Evolutionary conservation across 2,113 vertebrate genomes (phyloP).

Genomic region (Sylvilagus bachmani): DNA sequence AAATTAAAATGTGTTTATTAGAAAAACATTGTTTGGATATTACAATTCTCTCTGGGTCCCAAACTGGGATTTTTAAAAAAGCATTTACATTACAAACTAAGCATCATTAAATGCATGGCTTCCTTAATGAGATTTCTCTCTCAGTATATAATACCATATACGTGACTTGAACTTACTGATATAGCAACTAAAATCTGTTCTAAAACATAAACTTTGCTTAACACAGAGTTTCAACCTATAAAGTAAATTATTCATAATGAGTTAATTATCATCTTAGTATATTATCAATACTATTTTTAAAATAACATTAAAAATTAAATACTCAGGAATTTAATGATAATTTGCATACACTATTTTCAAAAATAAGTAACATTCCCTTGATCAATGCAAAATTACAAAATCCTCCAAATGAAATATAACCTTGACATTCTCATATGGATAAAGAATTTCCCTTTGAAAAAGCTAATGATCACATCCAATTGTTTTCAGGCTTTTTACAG

Average conservation of each 20-base stretch:
- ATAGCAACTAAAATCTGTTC: constrained; percentile 48
- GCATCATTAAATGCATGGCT: constrained; percentile 43
- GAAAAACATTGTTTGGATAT: constrained; percentile 36
- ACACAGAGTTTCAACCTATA: constrained; percentile 57
- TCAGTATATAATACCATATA: constrained; percentile 13
- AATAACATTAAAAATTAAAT: constrained; percentile 72
- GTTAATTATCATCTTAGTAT: constrained; percentile 71
- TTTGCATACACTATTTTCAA: constrained; percentile 66
- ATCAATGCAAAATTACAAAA: constrained; percentile 73
- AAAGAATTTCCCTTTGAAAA: constrained; percentile 35
- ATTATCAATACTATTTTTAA: constrained; percentile 59
- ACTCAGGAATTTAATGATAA: constrained; percentile 66
- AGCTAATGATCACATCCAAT: neutral
- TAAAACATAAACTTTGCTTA: constrained; percentile 64
- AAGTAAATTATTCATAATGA: constrained; percentile 77
- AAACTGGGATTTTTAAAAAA: constrained; percentile 35
- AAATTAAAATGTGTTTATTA: constrained; percentile 36
- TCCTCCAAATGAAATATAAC: constrained; percentile 63
- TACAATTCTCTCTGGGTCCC: neutral
- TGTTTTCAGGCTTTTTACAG: constrained; percentile 15
- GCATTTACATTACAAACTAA: constrained; percentile 48
- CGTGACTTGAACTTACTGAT: constrained; percentile 43
- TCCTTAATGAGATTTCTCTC: constrained; percentile 42
- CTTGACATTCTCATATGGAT: neutral
- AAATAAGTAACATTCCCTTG: constrained; percentile 65